These are phyloP conservation scores for Ctenicera cuprea DNA, from an alignment of 2,888 invertebrate genomes.

Conservation along the genomic window DNA sequence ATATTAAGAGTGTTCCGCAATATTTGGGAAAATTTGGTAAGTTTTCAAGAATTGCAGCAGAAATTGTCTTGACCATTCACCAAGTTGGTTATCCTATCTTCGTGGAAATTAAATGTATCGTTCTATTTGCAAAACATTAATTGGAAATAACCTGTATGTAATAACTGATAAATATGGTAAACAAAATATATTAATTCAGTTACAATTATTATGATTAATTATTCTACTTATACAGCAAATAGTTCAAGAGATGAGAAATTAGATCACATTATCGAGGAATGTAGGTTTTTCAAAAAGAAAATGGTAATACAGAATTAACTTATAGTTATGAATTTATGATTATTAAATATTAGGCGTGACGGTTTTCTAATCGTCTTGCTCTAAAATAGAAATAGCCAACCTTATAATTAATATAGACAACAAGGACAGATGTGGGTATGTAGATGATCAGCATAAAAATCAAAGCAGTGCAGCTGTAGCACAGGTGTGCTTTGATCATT, in stretches of 20 bases:
- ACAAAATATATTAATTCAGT: constrained; percentile 7
- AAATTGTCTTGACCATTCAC: too few species aligned
- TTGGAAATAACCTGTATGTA: background rate
- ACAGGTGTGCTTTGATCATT: constrained; percentile 47
- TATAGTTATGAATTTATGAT: too few species aligned
- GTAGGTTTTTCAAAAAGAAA: background rate
- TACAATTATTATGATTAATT: constrained; percentile 16
- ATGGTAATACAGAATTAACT: background rate
- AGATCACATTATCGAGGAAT: constrained; percentile 3
- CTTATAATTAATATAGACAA: constrained; percentile 43
- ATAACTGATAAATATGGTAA: background rate
- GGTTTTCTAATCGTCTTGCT: background rate
- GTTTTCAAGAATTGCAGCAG: too few species aligned
- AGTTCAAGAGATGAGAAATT: constrained; percentile 12
- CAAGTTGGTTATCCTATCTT: too few species aligned
- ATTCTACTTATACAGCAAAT: background rate
- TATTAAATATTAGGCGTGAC: background rate
- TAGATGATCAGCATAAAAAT: constrained; percentile 28
- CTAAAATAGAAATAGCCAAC: background rate
- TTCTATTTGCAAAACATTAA: too few species aligned
- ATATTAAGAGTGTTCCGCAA: too few species aligned
- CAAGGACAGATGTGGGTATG: constrained; percentile 21
- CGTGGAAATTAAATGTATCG: too few species aligned
- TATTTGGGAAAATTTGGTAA: too few species aligned
- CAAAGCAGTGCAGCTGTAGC: constrained; percentile 45